These are phyloP conservation scores for Xerus inauris DNA, from an alignment of 2,113 vertebrate species.

Conservation along the genomic window DNA sequence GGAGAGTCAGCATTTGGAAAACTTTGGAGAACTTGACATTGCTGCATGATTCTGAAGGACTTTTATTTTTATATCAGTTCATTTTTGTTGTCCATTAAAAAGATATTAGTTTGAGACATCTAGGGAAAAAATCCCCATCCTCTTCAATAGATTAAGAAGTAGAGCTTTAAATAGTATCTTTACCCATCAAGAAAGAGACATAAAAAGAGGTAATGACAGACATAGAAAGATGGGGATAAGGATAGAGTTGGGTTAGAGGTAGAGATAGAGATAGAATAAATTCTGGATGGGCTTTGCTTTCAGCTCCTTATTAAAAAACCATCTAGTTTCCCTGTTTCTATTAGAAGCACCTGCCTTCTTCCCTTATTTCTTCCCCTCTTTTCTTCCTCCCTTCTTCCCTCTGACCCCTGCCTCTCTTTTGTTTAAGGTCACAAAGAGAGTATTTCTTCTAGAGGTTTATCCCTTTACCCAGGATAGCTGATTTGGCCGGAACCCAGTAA, in stretches of 20 bases:
- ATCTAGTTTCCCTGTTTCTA: background rate
- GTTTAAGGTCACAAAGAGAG: constrained; percentile 5
- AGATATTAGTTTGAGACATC: background rate
- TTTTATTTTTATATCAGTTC: background rate
- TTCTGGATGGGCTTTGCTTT: background rate
- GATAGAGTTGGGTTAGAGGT: background rate
- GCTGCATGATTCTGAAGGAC: background rate
- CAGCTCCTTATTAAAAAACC: constrained; percentile 4
- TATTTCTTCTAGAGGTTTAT: constrained; percentile 45
- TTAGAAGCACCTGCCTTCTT: background rate
- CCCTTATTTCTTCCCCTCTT: background rate
- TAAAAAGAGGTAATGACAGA: background rate
- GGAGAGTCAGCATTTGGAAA: background rate
- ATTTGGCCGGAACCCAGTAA: background rate
- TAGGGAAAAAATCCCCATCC: background rate
- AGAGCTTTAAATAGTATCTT: background rate
- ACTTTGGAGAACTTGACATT: background rate
- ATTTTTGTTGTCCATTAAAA: background rate
- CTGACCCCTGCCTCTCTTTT: background rate
- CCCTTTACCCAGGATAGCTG: background rate
- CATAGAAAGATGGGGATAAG: background rate
- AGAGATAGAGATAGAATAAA: background rate
- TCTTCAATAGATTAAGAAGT: background rate
- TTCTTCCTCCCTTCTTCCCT: background rate
- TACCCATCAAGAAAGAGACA: background rate